These are phyloP conservation scores for Siniperca chuatsi DNA, from an alignment of 2,113 vertebrate species.

Conservation along the genomic window DNA sequence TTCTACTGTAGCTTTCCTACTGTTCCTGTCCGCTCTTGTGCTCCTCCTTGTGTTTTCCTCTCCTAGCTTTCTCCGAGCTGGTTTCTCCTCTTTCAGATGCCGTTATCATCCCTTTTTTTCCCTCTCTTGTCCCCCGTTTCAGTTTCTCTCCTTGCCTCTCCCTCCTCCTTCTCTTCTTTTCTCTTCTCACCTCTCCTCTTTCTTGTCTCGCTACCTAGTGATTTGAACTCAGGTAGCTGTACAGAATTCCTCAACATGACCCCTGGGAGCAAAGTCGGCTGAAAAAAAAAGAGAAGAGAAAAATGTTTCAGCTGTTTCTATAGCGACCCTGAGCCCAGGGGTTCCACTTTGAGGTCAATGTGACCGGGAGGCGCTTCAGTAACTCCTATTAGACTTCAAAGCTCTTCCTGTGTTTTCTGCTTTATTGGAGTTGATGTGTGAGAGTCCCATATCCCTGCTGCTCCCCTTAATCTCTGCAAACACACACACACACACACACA, in stretches of 20 bases:
- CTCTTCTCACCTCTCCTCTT: slow-evolving; percentile 1
- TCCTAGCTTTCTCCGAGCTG: slow-evolving; percentile 28
- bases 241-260: slow-evolving; percentile 75
- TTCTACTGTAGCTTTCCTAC: neutral
- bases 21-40: slow-evolving; percentile 7
- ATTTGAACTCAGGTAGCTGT: slow-evolving; percentile 69
- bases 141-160: neutral
- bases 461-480: neutral
- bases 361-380: slow-evolving; percentile 18
- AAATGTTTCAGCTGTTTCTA: slow-evolving; percentile 66
- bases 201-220: neutral
- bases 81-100: slow-evolving; percentile 29
- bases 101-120: neutral
- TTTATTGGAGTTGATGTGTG: slow-evolving; percentile 53
- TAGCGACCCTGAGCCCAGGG: slow-evolving; percentile 44
- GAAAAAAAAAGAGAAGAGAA: slow-evolving; percentile 20
- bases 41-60: slow-evolving; percentile 29
- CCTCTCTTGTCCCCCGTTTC: neutral
- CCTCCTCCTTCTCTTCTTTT: neutral
- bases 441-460: neutral
- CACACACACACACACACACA: neutral
- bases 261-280: slow-evolving; percentile 46
- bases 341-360: slow-evolving; percentile 53
- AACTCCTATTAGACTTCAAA: slow-evolving; percentile 56
- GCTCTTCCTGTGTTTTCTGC: slow-evolving; percentile 23